phyloP scores from a whole-genome alignment of 2,888 invertebrate species.

The Microdon myrmicae region DNA sequence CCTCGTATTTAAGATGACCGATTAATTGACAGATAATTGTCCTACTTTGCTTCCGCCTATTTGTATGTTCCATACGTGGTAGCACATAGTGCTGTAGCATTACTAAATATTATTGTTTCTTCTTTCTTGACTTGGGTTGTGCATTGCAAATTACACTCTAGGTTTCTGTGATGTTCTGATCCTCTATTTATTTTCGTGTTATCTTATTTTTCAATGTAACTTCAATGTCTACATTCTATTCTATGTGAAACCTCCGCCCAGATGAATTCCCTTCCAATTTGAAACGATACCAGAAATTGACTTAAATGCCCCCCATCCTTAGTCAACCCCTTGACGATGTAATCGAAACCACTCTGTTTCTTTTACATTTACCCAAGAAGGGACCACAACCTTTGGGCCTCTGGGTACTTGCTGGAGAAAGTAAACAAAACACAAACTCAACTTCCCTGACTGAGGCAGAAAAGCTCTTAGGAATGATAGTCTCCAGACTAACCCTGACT shows the following conservation, averaged over 20 bases:
- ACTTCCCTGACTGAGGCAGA: constrained; percentile 24
- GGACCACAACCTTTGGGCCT: constrained; percentile 25
- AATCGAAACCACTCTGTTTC: constrained; percentile 43
- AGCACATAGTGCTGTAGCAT: too few relatives aligned
- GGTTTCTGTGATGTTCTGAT: too few relatives aligned
- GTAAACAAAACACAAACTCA: constrained; percentile 11
- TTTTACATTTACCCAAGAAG: constrained; percentile 47
- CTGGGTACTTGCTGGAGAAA: neutral
- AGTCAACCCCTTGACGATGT: constrained; percentile 22
- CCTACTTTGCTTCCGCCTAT: too few relatives aligned
- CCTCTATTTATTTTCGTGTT: too few relatives aligned
- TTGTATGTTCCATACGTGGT: too few relatives aligned
- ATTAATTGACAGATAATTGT: too few relatives aligned
- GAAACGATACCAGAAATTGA: constrained; percentile 31
- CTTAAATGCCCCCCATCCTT: constrained; percentile 4
- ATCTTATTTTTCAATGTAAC: too few relatives aligned
- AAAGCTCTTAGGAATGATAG: neutral
- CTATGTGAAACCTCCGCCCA: neutral
- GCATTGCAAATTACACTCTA: too few relatives aligned
- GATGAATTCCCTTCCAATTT: constrained; percentile 13
- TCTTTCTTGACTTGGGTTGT: too few relatives aligned
- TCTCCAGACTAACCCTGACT: neutral
- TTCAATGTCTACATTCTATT: too few relatives aligned
- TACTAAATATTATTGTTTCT: too few relatives aligned
- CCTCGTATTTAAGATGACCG: too few relatives aligned